Evolutionary conservation across 2,797 vertebrate species (phyloP).

Genomic region (Muraenolepis orangiensis): DNA sequence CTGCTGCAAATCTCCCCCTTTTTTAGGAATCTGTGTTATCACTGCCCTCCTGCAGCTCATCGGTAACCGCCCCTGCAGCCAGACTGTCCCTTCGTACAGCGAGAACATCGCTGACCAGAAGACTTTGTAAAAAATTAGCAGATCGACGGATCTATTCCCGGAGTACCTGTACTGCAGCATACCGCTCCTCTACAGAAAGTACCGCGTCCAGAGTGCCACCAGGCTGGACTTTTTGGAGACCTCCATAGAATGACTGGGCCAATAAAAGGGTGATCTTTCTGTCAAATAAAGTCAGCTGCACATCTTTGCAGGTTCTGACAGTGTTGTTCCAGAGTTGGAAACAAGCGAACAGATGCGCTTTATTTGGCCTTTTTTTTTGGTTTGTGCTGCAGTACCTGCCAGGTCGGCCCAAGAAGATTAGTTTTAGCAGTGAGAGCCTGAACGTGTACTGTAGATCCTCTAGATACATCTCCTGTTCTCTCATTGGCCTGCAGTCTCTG

Average conservation of each 20-base stretch:
- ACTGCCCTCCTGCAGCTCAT: not conserved
- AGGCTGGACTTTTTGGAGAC: not conserved
- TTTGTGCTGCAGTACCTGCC: no score
- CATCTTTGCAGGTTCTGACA: not conserved
- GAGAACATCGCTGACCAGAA: not conserved
- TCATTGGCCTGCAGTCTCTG: no score
- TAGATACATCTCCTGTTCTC: no score
- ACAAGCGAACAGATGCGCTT: not conserved
- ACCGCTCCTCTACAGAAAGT: not conserved
- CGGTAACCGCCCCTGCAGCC: not conserved
- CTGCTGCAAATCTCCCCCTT: not conserved
- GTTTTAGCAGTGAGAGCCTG: no score
- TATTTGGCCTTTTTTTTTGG: no score
- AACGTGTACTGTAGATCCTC: no score
- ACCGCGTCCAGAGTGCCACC: not conserved
- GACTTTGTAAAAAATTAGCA: not conserved
- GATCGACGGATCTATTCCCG: not conserved
- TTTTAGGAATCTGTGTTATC: not conserved
- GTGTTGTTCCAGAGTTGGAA: not conserved
- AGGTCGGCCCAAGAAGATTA: no score
- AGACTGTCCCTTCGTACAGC: not conserved
- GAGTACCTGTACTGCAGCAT: not conserved
- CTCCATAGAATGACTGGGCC: not conserved
- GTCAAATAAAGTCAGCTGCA: no score
- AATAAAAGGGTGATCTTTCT: not conserved